Evolutionary conservation across 2,888 invertebrate species (phyloP), one percentile per base, ranked within the genome.

Genomic region (Gisinianus flammeolus): DNA sequence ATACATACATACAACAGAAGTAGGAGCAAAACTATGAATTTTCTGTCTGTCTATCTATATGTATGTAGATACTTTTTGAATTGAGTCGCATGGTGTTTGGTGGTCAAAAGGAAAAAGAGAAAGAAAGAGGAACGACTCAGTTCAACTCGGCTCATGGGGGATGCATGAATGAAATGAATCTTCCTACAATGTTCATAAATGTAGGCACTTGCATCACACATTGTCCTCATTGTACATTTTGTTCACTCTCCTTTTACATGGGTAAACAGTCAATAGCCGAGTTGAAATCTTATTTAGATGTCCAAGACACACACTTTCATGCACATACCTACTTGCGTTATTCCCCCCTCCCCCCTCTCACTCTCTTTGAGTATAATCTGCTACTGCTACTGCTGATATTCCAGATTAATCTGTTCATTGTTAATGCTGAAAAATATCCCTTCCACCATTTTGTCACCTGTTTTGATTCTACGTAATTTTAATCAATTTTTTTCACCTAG

Each of bases 151-250:
- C 64, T 67, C 67, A 30, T 67, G 67, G 67, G 67, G 67, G 19
- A 33, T 33, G n/a, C 19, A 67, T 67, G 67, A 67, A 67, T 67
- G 67, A 67, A n/a, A 33, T 67, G 33, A 67, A 67, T 67, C 33
- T 31, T 67, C 24, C 67, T 31, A 31, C 67, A 44, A 6, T 44
- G 44, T 44, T 64, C 33, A n/a, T 67, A 67, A 31, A 31, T 12
- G 67, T 31, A 67, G 67, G 24, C 67, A 67, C 58, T 58, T 58
- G 58, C 58, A n/a, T 58, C 58, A 58, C 22, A 8, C 58, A 58
- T 44, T 44, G 44, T 44, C 19, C n/a, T 44, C 2, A 44, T 44
- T 44, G 6, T 56, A 56, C 56, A 56, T 1, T 24, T 24, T 12
- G 22, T 58, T 22, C 58, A 58, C 2, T 58, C 6, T 19, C 24